Evolutionary conservation across 2,888 invertebrate species (phyloP).

Genomic region (Spatulosminthurus flaviceps): DNA sequence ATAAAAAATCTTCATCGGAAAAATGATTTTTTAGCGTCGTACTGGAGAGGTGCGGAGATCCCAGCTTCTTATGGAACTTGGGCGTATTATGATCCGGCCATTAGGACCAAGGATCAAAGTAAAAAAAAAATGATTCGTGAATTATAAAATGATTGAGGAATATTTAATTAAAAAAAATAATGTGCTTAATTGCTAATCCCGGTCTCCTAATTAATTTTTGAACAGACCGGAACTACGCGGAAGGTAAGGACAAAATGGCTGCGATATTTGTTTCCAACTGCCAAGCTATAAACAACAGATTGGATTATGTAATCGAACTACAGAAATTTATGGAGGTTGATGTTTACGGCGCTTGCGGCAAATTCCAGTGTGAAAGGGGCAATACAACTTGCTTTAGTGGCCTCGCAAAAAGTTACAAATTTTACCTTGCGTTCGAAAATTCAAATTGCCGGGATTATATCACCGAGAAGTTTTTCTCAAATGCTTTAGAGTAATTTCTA

Average conservation of each 20-base stretch:
- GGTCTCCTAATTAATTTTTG: neutral
- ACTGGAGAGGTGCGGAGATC: conserved; percentile 55
- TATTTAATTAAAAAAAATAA: neutral
- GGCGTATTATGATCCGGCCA: conserved; percentile 53
- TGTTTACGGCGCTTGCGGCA: conserved; percentile 91
- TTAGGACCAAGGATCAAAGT: neutral
- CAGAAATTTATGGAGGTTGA: conserved; percentile 87
- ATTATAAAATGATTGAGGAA: neutral
- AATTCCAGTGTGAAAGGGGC: conserved; percentile 76
- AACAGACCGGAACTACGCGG: conserved; percentile 54
- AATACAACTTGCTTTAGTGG: conserved; percentile 54
- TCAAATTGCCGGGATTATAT: conserved; percentile 65
- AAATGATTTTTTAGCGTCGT: conserved; percentile 57
- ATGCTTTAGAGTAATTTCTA: conserved; percentile 63
- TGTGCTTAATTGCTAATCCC: neutral
- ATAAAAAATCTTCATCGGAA: conserved; percentile 45
- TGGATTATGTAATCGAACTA: conserved; percentile 86
- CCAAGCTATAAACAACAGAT: conserved; percentile 67
- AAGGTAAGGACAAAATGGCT: conserved; percentile 58
- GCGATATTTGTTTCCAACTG: conserved; percentile 62
- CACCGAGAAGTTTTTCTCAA: conserved; percentile 65
- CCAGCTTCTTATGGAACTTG: conserved; percentile 57
- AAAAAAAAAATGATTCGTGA: too few relatives aligned
- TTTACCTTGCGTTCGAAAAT: conserved; percentile 66
- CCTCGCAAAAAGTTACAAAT: conserved; percentile 64